Evolutionary conservation across 1,140 invertebrate genomes (phyloP), one percentile per base, ranked within the genome.

Genomic region (Neuroterus valhalla): DNA sequence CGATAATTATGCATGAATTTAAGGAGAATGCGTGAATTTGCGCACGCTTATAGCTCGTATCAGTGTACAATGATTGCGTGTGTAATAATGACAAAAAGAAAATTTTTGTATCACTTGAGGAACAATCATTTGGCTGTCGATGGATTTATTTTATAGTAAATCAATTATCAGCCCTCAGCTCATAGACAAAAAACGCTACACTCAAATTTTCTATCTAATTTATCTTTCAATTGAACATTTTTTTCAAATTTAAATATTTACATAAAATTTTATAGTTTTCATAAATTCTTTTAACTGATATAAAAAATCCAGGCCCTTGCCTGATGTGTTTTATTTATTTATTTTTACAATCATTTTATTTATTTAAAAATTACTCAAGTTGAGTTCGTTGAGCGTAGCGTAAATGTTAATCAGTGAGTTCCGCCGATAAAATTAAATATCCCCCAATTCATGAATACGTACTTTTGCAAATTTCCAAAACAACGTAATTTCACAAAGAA

Each of bases 1-100:
- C 82, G 84, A 89, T 90, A 90, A 88, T 90, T 88, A 90, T 89
- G 87, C 85, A 86, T 85, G 88, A 88, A 86, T 88, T 82, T 83
- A 84, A 85, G 87, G 52, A 62, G 88, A 86, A 86, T 88, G 85
- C 81, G 85, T 88, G 83, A 84, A 75, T 81, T 76, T 77, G 78
- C 81, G 81, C 80, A 79, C 81, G 78, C 74, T 83, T 78, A 81
- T 81, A 81, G 79, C 78, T 79, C 76, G 71, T 82, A 70, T 84
- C 75, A 75, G 80, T 85, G 71, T 45, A 42, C 23, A 38, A 52
- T 70, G 26, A 46, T 70, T 70, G 43, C 14, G 11, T 48, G 23
- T 50, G n/a, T 55, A 62, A 43, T 71, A 48, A 46, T 42, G n/a
- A 76, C 66, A 70, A 75, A 62, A 81, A 76, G 67, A 75, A 73